Conservation (phyloP, 2,113 vertebrate genomes). For the Toxotes jaculatrix region DNA sequence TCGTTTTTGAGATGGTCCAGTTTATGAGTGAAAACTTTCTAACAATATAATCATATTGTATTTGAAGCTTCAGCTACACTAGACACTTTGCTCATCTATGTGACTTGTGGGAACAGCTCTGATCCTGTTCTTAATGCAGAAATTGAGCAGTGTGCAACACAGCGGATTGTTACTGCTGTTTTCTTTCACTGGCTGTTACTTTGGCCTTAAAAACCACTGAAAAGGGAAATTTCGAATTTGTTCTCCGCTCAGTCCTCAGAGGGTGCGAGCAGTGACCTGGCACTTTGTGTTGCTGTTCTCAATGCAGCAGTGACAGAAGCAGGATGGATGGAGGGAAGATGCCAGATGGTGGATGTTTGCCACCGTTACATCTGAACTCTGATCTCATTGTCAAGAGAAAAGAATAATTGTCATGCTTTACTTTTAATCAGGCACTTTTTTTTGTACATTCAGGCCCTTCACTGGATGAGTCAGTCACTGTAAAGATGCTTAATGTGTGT, state of each 20-base stretch:
- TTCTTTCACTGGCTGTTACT: not conserved
- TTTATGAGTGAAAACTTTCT: too few relatives aligned
- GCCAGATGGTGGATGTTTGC: slow-evolving; percentile 4
- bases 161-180: not conserved
- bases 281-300: slow-evolving; percentile 36
- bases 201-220: slow-evolving; percentile 26
- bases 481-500: slow-evolving; percentile 27
- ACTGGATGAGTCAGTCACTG: slow-evolving; percentile 21
- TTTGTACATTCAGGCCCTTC: slow-evolving; percentile 6
- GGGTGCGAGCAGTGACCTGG: slow-evolving; percentile 29
- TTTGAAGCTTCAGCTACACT: not conserved
- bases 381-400: slow-evolving; percentile 20
- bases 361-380: slow-evolving; percentile 33
- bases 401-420: not conserved
- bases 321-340: slow-evolving; percentile 30
- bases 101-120: not conserved
- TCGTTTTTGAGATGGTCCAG: too few relatives aligned
- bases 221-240: slow-evolving; percentile 51
- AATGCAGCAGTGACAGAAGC: slow-evolving; percentile 43
- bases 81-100: not conserved
- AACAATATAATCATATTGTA: not conserved
- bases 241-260: slow-evolving; percentile 47
- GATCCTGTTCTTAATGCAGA: slow-evolving; percentile 13
- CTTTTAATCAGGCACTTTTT: slow-evolving; percentile 25
- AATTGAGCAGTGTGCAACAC: slow-evolving; percentile 13